These are phyloP conservation scores for Alloplasta piceator DNA, from an alignment of 2,888 invertebrate genomes.

Conservation along the genomic window DNA sequence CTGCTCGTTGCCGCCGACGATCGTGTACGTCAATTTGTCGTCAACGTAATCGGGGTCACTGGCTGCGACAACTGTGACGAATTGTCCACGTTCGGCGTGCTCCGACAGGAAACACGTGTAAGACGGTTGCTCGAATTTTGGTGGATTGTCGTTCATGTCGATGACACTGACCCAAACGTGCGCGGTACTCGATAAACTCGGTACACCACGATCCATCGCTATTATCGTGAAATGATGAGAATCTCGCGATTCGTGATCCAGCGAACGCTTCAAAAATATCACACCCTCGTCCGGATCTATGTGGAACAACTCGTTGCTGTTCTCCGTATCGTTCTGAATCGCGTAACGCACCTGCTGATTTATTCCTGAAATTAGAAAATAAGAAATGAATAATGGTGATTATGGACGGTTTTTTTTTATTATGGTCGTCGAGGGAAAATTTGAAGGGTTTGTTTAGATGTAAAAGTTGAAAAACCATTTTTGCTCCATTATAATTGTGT, in stretches of 20 bases:
- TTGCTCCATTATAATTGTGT: too few species aligned
- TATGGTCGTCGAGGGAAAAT: too few species aligned
- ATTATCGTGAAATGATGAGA: slow-evolving; percentile 91
- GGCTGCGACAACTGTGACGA: slow-evolving; percentile 94
- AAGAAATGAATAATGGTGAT: not conserved
- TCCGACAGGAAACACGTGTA: slow-evolving; percentile 92
- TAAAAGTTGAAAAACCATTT: too few species aligned
- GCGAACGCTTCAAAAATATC: slow-evolving; percentile 90
- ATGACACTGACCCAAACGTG: slow-evolving; percentile 93
- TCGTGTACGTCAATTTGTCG: slow-evolving; percentile 91
- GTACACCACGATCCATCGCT: slow-evolving; percentile 93
- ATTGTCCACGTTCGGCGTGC: slow-evolving; percentile 93
- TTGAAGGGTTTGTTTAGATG: too few species aligned
- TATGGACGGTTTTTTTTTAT: not conserved
- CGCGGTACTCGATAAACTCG: slow-evolving; percentile 91
- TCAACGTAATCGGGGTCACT: slow-evolving; percentile 94
- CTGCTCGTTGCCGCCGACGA: slow-evolving; percentile 92
- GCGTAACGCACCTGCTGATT: slow-evolving; percentile 89
- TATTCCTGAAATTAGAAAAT: slow-evolving; percentile 81
- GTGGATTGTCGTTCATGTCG: slow-evolving; percentile 96
- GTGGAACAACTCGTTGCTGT: slow-evolving; percentile 89
- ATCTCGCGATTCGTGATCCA: slow-evolving; percentile 91
- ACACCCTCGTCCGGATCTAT: slow-evolving; percentile 91
- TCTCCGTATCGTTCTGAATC: slow-evolving; percentile 87
- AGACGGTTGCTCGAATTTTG: slow-evolving; percentile 92